Percentiles rank a stretch among this genome's conserved stretches.
These are phyloP conservation scores for Rhagium mordax DNA, from an alignment of 2,888 invertebrate genomes.

Conservation along the genomic window DNA sequence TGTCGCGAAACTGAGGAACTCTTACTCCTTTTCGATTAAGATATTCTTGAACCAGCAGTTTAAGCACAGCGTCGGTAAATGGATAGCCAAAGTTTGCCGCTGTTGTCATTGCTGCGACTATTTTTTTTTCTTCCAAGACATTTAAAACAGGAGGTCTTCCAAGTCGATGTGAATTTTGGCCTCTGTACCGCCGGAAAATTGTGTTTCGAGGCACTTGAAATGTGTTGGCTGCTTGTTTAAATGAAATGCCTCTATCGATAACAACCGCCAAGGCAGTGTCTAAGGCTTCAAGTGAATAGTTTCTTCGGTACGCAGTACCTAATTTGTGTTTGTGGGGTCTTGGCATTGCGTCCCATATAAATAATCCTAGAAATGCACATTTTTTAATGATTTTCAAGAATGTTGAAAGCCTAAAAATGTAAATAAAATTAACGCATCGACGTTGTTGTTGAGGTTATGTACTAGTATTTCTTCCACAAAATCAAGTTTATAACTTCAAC, in stretches of 20 bases:
- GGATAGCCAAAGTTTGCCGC: conserved; percentile 27
- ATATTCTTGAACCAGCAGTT: not conserved
- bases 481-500: not conserved
- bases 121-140: conserved; percentile 16
- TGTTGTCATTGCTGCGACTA: conserved; percentile 9
- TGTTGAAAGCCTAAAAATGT: not conserved
- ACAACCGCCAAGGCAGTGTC: conserved; percentile 31
- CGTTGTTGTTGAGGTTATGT: not conserved
- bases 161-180: conserved; percentile 13
- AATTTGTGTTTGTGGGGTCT: not conserved
- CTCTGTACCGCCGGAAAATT: conserved; percentile 28
- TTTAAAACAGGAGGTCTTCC: conserved; percentile 17
- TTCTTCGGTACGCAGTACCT: not conserved
- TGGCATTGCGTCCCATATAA: no score
- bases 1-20: conserved; percentile 43
- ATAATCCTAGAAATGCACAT: not conserved
- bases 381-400: not conserved
- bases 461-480: not conserved
- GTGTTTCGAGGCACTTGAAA: conserved; percentile 31
- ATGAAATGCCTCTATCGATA: conserved; percentile 22
- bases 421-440: not conserved
- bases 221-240: conserved; percentile 32
- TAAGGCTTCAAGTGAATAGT: not conserved
- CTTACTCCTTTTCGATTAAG: conserved; percentile 31
- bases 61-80: not conserved